phyloP scores from a whole-genome alignment of 2,113 vertebrate genomes.

The Riparia riparia region DNA sequence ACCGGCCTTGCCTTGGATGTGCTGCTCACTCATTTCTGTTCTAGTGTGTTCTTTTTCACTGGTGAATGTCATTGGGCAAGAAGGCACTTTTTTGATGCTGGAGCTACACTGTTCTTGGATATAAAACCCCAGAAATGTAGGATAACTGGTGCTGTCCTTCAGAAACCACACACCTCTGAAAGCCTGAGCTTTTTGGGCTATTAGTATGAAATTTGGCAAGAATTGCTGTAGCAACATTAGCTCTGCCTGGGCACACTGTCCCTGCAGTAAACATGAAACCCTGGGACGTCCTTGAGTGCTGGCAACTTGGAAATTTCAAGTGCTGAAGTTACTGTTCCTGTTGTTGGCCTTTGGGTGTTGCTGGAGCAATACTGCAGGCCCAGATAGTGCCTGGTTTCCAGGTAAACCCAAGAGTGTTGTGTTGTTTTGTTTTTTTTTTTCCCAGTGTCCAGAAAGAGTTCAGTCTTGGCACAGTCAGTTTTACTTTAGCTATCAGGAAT shows the following conservation, averaged over 20 bases:
- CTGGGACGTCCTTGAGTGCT: background rate
- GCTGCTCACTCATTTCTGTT: constrained; percentile 44
- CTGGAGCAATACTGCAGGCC: background rate
- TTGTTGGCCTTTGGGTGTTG: background rate
- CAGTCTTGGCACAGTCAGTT: background rate
- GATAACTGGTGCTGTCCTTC: background rate
- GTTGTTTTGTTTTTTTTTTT: background rate
- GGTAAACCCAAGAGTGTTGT: background rate
- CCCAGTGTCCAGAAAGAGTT: background rate
- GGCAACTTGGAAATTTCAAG: background rate
- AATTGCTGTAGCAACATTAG: background rate
- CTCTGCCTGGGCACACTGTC: background rate
- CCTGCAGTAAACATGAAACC: background rate
- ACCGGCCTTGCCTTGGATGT: constrained; percentile 60
- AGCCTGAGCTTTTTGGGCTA: background rate
- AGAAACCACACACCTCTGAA: background rate
- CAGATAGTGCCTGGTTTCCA: background rate
- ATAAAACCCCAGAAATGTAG: background rate
- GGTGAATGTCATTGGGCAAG: background rate
- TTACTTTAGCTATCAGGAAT: background rate
- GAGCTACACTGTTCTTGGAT: background rate
- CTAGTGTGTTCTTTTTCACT: background rate
- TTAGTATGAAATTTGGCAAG: background rate
- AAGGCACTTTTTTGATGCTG: background rate
- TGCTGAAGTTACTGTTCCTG: background rate